Evolutionary conservation across 37 sponge, comb jelly and placozoan species (phyloP), one percentile per base, ranked within the genome.

Genomic region (Diacarnus erythraeanus): DNA sequence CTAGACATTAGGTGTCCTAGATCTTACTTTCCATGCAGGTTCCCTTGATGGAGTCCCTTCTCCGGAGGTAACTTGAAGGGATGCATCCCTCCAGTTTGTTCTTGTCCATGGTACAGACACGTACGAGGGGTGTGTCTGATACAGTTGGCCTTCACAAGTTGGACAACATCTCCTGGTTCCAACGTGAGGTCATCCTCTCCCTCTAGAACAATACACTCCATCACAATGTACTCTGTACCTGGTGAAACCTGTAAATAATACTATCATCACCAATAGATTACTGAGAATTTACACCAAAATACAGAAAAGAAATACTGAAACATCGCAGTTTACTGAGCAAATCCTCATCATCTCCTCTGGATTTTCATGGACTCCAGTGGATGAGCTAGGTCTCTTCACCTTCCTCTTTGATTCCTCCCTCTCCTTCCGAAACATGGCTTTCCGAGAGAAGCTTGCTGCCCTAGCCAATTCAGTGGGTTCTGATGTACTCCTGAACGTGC

Each of bases 181-280:
- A 90, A 59, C 38, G 57, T 58, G 27, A 82, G 38, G 42, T 90
- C 91, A 42, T 90, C 90, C 2, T 78, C 83, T 21, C 84, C 91
- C 33, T 90, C 91, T 72, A 90, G 58, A 30, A 90, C 86, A 57
- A 90, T 85, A 34, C 86, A 78, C 78, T 90, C 91, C 86, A 90
- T 69, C 68, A 90, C 91, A 33, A 90, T 65, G 40, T 73, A 88
- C 74, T 74, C 56, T 10, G 83, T 83, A 2, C 84, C 89, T 30
- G 42, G 42, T 26, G 74, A 51, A 9, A 34, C 47, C 74, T 51
- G 74, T 17, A 43, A 42, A 15, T 21, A 6, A 36, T 15, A 69
- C 36, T 30, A 30, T 5, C 18, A 63, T n/a, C n/a, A n/a, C n/a
- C n/a, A n/a, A n/a, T n/a, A n/a, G 18, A 56, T 56, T 56, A 15